phyloP scores from a whole-genome alignment of 2,797 vertebrate species.

The Enteromius thamalakanensis region DNA sequence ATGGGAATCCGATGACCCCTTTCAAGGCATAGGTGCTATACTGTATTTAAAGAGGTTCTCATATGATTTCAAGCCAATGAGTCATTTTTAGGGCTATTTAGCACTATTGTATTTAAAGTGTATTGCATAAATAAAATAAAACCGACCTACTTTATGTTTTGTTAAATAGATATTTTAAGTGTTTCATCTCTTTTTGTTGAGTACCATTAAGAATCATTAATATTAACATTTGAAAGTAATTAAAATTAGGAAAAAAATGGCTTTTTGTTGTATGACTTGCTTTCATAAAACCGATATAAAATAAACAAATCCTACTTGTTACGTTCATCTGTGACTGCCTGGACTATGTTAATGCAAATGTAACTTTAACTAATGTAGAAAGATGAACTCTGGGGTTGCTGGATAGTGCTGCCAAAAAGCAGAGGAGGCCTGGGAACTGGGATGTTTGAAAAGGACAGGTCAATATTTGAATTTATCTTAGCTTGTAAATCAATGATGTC shows the following conservation, averaged over 20 bases:
- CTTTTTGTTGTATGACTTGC: constrained; percentile 13
- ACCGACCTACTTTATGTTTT: not conserved
- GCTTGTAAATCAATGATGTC: constrained; percentile 45
- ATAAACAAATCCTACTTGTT: constrained; percentile 39
- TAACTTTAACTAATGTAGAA: constrained; percentile 53
- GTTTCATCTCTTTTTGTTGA: not conserved
- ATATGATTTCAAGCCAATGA: not conserved
- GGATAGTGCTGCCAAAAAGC: constrained; percentile 54
- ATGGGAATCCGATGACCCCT: not conserved
- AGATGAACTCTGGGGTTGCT: constrained; percentile 33
- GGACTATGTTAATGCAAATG: constrained; percentile 29
- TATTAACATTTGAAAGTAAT: not conserved
- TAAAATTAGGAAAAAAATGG: not conserved
- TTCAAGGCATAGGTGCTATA: not conserved
- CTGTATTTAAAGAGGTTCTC: not conserved
- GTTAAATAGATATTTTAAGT: not conserved
- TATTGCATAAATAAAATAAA: not conserved
- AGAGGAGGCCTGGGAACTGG: constrained; percentile 54
- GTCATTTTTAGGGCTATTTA: not conserved
- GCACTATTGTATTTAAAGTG: not conserved
- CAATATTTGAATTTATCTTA: constrained; percentile 57
- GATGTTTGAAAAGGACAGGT: constrained; percentile 60
- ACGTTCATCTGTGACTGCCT: constrained; percentile 39
- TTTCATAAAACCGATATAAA: constrained; percentile 34
- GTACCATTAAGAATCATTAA: not conserved